Conservation (phyloP, 1,140 invertebrate species). For the Ostrea denselamellosa region DNA sequence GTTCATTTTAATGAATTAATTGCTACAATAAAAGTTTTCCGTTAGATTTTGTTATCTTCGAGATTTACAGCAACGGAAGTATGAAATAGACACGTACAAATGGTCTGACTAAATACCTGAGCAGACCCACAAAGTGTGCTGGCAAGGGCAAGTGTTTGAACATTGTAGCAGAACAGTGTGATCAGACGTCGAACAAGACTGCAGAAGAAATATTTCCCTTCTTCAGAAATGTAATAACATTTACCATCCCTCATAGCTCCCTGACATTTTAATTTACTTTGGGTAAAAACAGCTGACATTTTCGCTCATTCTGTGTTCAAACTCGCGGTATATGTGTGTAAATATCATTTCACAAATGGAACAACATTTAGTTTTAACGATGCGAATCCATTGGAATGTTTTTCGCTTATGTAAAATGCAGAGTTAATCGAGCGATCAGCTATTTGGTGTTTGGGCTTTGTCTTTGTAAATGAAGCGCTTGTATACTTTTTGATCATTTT, state of each 20-base stretch:
- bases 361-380: slow-evolving; percentile 51
- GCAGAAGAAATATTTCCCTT: slow-evolving; percentile 7
- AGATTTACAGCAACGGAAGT: slow-evolving; percentile 6
- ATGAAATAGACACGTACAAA: neutral
- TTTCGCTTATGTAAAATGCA: slow-evolving; percentile 54
- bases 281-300: slow-evolving; percentile 47
- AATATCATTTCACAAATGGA: slow-evolving; percentile 52
- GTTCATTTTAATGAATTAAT: slow-evolving; percentile 39
- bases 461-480: slow-evolving; percentile 49
- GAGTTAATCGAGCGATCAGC: slow-evolving; percentile 47
- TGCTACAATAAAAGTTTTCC: slow-evolving; percentile 33
- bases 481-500: slow-evolving; percentile 48
- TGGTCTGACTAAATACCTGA: neutral
- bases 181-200: neutral
- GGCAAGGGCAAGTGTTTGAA: neutral
- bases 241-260: slow-evolving; percentile 45
- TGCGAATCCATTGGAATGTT: slow-evolving; percentile 49
- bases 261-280: slow-evolving; percentile 57
- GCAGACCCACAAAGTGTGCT: neutral
- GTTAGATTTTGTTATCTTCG: neutral
- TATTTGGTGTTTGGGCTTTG: slow-evolving; percentile 48
- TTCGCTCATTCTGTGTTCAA: slow-evolving; percentile 53
- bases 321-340: slow-evolving; percentile 51
- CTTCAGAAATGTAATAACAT: slow-evolving; percentile 52
- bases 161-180: neutral